phyloP scores from a whole-genome alignment of 1,140 invertebrate genomes.

The Rhyzopertha dominica region DNA sequence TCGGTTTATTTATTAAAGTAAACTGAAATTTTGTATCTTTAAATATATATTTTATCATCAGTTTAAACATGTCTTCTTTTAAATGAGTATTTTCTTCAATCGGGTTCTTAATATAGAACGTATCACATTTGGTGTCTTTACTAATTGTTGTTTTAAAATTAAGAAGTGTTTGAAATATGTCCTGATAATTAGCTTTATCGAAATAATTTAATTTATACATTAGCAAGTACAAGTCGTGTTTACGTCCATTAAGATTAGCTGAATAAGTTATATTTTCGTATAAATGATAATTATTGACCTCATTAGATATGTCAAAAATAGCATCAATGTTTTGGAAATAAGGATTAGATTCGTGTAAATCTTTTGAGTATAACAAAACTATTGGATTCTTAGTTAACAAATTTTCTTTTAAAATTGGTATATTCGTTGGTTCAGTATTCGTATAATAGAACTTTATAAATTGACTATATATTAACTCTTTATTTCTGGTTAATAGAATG shows the following conservation, averaged over 20 bases:
- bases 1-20: too few relatives aligned
- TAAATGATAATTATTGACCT: too few relatives aligned
- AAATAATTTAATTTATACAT: conserved; percentile 30
- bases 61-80: conserved; percentile 24
- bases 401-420: conserved; percentile 27
- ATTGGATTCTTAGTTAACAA: conserved; percentile 23
- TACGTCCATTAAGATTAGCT: conserved; percentile 19
- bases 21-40: too few relatives aligned
- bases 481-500: too few relatives aligned
- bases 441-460: conserved; percentile 35
- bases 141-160: too few relatives aligned
- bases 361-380: conserved; percentile 31
- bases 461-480: too few relatives aligned
- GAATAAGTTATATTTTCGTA: conserved; percentile 17
- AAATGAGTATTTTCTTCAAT: conserved; percentile 14
- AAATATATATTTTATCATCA: too few relatives aligned
- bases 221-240: conserved; percentile 23
- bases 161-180: conserved; percentile 35
- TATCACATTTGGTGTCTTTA: too few relatives aligned
- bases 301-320: too few relatives aligned
- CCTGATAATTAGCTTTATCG: conserved; percentile 31
- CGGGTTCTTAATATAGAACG: conserved; percentile 16
- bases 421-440: conserved; percentile 21
- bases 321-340: conserved; percentile 22
- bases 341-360: conserved; percentile 30